Evolutionary conservation across 2,888 invertebrate genomes (phyloP).

Genomic region (Sinotaia quadrata): DNA sequence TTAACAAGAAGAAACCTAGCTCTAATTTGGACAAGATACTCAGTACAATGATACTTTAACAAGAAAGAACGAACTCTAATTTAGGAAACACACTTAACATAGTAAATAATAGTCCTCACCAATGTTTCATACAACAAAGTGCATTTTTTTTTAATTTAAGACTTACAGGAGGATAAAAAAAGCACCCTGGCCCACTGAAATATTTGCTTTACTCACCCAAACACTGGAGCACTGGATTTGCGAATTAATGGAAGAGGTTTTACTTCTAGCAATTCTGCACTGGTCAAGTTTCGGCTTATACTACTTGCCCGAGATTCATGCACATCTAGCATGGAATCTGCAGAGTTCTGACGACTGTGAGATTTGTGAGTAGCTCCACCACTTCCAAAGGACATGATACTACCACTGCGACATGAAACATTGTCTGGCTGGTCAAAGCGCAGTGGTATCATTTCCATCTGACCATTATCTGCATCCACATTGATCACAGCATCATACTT

Average conservation of each 20-base stretch:
- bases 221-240: constrained; percentile 40
- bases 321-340: constrained; percentile 50
- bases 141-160: no score
- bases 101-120: no score
- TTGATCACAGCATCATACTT: constrained; percentile 16
- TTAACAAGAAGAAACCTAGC: no score
- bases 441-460: constrained; percentile 13
- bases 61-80: no score
- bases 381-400: constrained; percentile 42
- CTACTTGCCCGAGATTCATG: constrained; percentile 34
- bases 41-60: no score
- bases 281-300: constrained; percentile 38
- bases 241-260: constrained; percentile 34
- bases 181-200: no score
- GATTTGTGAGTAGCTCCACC: constrained; percentile 47
- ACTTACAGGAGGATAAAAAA: no score
- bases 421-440: constrained; percentile 13
- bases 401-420: constrained; percentile 22
- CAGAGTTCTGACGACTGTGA: constrained; percentile 52
- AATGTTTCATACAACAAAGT: no score
- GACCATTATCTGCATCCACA: constrained; percentile 13
- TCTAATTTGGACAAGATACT: no score
- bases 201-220: constrained; percentile 6
- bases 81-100: no score
- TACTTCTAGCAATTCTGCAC: constrained; percentile 40